These are phyloP conservation scores for Belonocnema kinseyi DNA, from an alignment of 1,140 invertebrate genomes.

Conservation along the genomic window DNA sequence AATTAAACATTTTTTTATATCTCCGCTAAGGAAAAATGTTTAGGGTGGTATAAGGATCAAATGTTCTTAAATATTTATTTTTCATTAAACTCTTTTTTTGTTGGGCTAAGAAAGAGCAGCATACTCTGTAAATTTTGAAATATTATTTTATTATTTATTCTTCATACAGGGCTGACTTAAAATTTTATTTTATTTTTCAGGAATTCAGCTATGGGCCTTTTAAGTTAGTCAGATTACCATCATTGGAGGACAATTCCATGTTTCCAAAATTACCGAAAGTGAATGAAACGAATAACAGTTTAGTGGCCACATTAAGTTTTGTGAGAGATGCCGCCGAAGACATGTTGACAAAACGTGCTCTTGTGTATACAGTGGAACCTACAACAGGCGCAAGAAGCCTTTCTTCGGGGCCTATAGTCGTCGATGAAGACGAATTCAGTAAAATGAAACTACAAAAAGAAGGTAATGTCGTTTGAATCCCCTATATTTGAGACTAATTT, in stretches of 20 bases:
- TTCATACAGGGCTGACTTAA: no score
- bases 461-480: slow-evolving; percentile 30
- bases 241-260: slow-evolving; percentile 52
- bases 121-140: neutral
- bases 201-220: slow-evolving; percentile 70
- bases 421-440: slow-evolving; percentile 69
- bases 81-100: no score
- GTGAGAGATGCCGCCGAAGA: slow-evolving; percentile 65
- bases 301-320: slow-evolving; percentile 65
- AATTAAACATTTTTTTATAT: no score
- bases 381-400: slow-evolving; percentile 52
- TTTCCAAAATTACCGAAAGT: slow-evolving; percentile 63
- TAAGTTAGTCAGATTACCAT: slow-evolving; percentile 67
- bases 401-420: slow-evolving; percentile 56
- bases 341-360: slow-evolving; percentile 66
- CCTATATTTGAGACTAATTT: slow-evolving; percentile 28
- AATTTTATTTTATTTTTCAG: slow-evolving; percentile 44
- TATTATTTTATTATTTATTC: slow-evolving; percentile 36
- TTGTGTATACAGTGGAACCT: slow-evolving; percentile 70
- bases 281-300: slow-evolving; percentile 54
- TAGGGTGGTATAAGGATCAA: no score
- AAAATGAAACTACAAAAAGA: slow-evolving; percentile 38
- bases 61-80: no score
- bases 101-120: no score
- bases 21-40: no score